Evolutionary conservation across 2,113 vertebrate genomes (phyloP).

Genomic region (Phocoena phocoena): DNA sequence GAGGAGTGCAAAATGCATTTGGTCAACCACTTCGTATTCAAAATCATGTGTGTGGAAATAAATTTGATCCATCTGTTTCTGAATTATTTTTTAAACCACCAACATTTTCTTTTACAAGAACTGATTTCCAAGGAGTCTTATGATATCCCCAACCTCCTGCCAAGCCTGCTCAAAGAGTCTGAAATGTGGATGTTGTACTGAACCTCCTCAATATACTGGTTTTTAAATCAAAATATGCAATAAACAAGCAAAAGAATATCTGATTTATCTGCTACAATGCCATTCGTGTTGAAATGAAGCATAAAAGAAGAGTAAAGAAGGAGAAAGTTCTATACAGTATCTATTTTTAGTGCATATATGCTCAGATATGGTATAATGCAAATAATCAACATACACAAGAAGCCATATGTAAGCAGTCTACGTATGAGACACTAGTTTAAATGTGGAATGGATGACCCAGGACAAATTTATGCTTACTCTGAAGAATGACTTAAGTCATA

Average conservation of each 20-base stretch:
- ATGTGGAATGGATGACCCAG: not conserved
- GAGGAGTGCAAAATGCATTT: constrained; percentile 51
- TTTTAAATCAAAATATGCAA: constrained; percentile 3
- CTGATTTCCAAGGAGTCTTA: constrained; percentile 65
- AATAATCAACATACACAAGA: not conserved
- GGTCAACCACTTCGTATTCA: constrained; percentile 61
- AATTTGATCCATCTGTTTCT: constrained; percentile 66
- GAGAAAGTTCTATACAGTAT: not conserved
- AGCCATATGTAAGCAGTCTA: not conserved
- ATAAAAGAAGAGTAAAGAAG: not conserved
- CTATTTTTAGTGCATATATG: not conserved
- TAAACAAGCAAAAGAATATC: not conserved
- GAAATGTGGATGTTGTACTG: not conserved
- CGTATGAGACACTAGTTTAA: not conserved
- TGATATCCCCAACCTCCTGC: constrained; percentile 43
- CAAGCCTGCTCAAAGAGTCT: constrained; percentile 33
- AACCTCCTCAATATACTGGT: not conserved
- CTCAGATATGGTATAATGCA: not conserved
- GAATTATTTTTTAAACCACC: constrained; percentile 66
- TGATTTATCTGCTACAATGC: not conserved
- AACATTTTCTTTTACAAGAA: constrained; percentile 64
- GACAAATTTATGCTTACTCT: not conserved
- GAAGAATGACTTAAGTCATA: not conserved
- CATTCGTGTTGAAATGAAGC: not conserved
- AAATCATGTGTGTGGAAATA: constrained; percentile 59